phyloP scores from a whole-genome alignment of 2,888 invertebrate genomes.

The Cryptosula pallasiana region DNA sequence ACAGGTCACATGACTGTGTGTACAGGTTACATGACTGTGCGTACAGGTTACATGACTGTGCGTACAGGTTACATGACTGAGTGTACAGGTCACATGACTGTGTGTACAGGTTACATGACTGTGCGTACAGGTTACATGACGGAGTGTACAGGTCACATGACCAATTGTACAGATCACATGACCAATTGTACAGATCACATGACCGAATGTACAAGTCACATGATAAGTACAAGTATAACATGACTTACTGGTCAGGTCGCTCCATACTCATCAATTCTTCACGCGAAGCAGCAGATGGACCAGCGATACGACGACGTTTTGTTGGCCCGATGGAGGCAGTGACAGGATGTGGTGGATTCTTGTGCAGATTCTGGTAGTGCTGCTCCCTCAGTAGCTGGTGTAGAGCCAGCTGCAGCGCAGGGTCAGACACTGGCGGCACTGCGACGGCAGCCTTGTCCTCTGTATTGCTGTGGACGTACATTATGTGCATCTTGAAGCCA shows the following conservation, averaged over 20 bases:
- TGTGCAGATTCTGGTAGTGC: constrained; percentile 85
- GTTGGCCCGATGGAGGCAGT: constrained; percentile 90
- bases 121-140: no score
- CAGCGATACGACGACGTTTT: constrained; percentile 81
- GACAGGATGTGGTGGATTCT: constrained; percentile 90
- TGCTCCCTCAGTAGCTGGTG: constrained; percentile 88
- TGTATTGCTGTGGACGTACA: constrained; percentile 10
- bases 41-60: no score
- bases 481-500: constrained; percentile 24
- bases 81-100: no score
- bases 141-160: no score
- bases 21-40: no score
- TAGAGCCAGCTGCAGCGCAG: constrained; percentile 91
- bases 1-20: no score
- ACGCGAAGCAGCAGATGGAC: constrained; percentile 61
- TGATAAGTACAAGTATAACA: not conserved
- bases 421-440: constrained; percentile 70
- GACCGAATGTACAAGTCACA: not conserved
- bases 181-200: no score
- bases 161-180: no score
- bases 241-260: not conserved
- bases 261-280: not conserved
- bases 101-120: no score
- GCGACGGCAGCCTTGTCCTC: constrained; percentile 31
- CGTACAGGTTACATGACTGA: no score